phyloP scores from a whole-genome alignment of 2,797 vertebrate genomes.

The Syndactyla subalaris region DNA sequence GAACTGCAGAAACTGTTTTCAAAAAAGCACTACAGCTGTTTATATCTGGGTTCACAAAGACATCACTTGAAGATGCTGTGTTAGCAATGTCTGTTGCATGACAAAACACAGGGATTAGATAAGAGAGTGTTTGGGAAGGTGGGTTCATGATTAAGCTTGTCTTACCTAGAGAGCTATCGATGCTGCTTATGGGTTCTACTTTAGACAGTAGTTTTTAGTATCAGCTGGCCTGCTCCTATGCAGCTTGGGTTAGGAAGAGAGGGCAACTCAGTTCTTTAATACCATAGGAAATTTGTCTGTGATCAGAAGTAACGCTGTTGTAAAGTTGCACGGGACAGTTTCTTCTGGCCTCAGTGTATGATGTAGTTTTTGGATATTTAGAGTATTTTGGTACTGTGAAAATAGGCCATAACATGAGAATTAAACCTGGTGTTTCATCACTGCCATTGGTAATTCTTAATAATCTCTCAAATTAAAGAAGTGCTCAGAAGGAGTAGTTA shows the following conservation, averaged over 20 bases:
- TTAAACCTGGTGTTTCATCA: background rate
- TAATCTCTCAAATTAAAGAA: background rate
- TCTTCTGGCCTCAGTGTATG: background rate
- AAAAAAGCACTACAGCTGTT: background rate
- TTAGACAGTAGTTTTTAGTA: background rate
- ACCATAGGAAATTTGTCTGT: background rate
- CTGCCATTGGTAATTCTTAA: background rate
- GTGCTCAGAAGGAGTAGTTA: background rate
- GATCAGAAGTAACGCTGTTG: background rate
- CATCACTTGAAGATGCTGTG: background rate
- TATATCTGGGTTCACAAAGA: background rate
- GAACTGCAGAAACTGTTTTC: background rate
- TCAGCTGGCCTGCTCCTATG: background rate
- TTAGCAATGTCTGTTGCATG: background rate
- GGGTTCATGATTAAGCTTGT: background rate
- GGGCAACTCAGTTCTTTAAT: background rate
- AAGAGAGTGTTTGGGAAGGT: background rate
- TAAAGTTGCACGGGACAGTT: background rate
- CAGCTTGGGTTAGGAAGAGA: background rate
- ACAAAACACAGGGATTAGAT: background rate
- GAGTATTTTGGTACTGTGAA: background rate
- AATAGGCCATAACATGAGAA: background rate
- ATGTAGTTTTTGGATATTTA: background rate
- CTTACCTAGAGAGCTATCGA: background rate
- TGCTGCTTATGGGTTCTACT: background rate